phyloP scores from a whole-genome alignment of 2,797 vertebrate genomes.

The Cirrhinus mrigala region DNA sequence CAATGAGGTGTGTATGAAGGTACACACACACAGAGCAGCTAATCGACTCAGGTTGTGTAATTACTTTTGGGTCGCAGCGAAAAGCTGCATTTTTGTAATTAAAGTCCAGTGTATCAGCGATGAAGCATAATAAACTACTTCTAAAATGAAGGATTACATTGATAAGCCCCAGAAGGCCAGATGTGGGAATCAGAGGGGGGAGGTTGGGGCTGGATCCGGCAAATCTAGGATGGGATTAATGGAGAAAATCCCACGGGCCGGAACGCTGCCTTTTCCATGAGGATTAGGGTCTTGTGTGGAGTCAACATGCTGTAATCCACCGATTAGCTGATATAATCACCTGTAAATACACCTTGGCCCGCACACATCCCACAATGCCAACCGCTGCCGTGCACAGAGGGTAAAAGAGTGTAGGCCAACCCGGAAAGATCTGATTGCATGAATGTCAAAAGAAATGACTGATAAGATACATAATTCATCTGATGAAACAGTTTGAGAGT shows the following conservation, averaged over 20 bases:
- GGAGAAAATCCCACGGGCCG: conserved; percentile 72
- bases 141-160: conserved; percentile 82
- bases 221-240: conserved; percentile 76
- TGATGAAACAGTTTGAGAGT: neutral
- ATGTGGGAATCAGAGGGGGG: conserved; percentile 68
- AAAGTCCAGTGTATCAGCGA: conserved; percentile 75
- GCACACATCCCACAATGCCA: conserved; percentile 53
- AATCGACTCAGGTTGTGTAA: conserved; percentile 75
- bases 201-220: conserved; percentile 20
- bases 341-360: conserved; percentile 82
- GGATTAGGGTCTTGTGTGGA: conserved; percentile 77
- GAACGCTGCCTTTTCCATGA: conserved; percentile 68
- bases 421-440: neutral
- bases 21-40: conserved; percentile 59
- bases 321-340: conserved; percentile 86
- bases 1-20: neutral
- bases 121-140: conserved; percentile 80
- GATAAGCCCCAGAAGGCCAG: conserved; percentile 78
- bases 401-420: neutral
- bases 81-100: conserved; percentile 85
- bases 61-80: conserved; percentile 74
- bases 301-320: conserved; percentile 85
- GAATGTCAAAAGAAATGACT: neutral
- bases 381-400: neutral
- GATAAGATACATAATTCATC: neutral